Percentiles rank a stretch among this genome's conserved stretches.
Conservation (phyloP, 2,113 vertebrate genomes). For the Eolophus roseicapilla region DNA sequence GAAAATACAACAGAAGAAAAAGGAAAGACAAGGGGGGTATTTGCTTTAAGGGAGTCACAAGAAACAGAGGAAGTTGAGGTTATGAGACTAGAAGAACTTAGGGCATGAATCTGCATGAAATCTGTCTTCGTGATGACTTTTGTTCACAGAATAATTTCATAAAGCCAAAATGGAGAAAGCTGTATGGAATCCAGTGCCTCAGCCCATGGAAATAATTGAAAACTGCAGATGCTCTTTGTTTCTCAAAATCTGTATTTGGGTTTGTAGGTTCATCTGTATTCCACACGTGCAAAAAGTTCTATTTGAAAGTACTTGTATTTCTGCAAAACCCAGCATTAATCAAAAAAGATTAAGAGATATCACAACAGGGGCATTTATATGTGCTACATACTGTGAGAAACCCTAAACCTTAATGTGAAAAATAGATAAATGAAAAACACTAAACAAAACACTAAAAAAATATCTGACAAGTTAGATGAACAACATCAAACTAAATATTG, state of each 20-base stretch:
- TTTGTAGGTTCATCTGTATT: background rate
- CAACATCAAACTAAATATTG: background rate
- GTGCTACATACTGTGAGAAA: background rate
- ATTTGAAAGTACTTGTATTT: background rate
- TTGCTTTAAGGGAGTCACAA: background rate
- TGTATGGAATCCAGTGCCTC: background rate
- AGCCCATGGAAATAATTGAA: background rate
- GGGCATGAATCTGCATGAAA: background rate
- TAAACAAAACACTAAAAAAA: background rate
- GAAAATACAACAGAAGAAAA: background rate
- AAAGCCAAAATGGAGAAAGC: background rate
- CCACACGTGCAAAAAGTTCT: background rate
- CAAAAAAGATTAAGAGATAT: background rate
- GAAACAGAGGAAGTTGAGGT: background rate
- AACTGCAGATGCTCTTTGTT: background rate
- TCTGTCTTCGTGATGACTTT: background rate
- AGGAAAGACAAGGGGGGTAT: background rate
- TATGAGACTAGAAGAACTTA: background rate
- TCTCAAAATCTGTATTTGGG: background rate
- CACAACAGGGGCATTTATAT: background rate
- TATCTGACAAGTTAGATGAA: constrained; percentile 2
- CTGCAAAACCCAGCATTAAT: background rate
- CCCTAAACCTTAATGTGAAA: background rate
- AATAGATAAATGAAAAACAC: background rate
- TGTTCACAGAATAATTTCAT: background rate